Evolutionary conservation across 2,888 invertebrate species (phyloP), one percentile per base, ranked within the genome.

Genomic region (Lysandra coridon): DNA sequence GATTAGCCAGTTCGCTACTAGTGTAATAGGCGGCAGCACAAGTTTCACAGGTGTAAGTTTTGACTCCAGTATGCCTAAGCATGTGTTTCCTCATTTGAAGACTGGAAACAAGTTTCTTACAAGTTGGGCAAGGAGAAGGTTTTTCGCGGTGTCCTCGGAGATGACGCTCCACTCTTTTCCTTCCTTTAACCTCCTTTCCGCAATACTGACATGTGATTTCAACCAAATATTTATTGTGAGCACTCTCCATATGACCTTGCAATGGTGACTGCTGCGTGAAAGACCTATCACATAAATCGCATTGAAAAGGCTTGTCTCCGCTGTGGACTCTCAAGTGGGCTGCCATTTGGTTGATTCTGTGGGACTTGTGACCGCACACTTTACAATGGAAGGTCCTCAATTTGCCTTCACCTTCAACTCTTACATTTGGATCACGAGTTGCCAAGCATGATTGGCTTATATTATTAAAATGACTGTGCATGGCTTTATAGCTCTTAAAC

Each of bases 21-120:
- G 91, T 90, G 78, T 84, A 92, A 80, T 91, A 93, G 33, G 89
- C 85, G 5, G 88, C 85, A 0, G 91, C 89, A 82, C 93, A 94
- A n/a, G 84, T 84, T 78, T 93, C 93, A 84, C 93, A 93, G 0
- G 90, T 86, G 79, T 82, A 91, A 0, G 87, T 84, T 80, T 89
- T 92, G 0, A 88, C 82, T 1, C 89, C 91, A 1, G 84, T 85
- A 78, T 93, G 93, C 17, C 93, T 82, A 77, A 85, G 82, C 88
- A 92, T 88, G 75, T 94, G 93, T 2, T 81, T 80, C 0, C 79
- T 79, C 12, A 90, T 83, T 73, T 80, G 80, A 12, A 85, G 86
- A 30, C 83, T 85, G 77, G 85, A 87, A 0, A 92, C 84, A 0
- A 84, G 81, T 82, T 89, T 90, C 12, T 85, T 84, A 78, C 90